Evolutionary conservation across 2,888 invertebrate genomes (phyloP).

Genomic region (Hypercompe scribonia): DNA sequence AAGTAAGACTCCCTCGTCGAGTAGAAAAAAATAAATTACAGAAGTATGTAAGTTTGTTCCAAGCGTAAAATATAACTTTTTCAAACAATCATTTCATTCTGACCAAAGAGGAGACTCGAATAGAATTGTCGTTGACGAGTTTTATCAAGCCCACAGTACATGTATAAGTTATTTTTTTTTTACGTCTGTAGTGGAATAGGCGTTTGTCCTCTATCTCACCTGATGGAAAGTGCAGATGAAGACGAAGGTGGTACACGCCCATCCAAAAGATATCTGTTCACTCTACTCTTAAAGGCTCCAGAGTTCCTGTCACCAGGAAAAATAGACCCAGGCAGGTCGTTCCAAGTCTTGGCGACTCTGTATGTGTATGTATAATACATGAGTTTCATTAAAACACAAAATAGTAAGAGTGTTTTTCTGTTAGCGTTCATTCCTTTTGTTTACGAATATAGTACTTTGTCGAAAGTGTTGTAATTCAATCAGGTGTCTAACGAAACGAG

Average conservation of each 20-base stretch:
- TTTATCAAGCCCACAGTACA: conserved; percentile 18
- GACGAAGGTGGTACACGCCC: no score
- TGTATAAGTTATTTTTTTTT: no score
- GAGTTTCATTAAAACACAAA: conserved; percentile 40
- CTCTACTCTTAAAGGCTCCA: no score
- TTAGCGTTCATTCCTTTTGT: conserved; percentile 15
- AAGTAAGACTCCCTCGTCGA: background rate
- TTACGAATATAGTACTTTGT: conserved; percentile 9
- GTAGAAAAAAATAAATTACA: background rate
- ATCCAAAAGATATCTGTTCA: no score
- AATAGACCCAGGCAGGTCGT: no score
- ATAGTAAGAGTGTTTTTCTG: conserved; percentile 26
- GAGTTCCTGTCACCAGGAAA: no score
- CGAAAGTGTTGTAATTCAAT: conserved; percentile 27
- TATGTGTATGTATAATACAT: no score
- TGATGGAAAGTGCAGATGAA: no score
- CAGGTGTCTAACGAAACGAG: conserved; percentile 22
- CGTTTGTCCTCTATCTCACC: no score
- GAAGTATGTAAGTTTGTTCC: conserved; percentile 6
- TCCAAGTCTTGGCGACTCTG: no score
- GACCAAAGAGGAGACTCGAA: conserved; percentile 30
- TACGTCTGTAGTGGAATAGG: no score
- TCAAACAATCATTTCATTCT: conserved; percentile 30
- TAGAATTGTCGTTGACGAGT: conserved; percentile 22
- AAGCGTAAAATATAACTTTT: conserved; percentile 10